A percentile compares a stretch with the other conserved stretches of the same genome.
phyloP scores from a whole-genome alignment of 2,888 invertebrate species.

The Plagodis pulveraria region DNA sequence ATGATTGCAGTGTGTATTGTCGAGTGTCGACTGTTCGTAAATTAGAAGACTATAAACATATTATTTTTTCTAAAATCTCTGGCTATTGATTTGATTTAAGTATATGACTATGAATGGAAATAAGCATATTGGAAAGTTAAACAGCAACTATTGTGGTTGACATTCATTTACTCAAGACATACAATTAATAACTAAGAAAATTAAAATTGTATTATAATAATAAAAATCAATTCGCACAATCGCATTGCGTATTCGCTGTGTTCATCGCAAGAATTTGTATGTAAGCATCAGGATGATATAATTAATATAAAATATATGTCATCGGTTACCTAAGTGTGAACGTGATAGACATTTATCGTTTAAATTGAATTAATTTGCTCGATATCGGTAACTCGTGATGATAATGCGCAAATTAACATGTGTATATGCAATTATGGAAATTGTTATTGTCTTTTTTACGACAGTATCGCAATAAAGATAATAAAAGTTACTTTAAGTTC shows the following conservation, averaged over 20 bases:
- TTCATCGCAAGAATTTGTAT: slow-evolving; percentile 21
- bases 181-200: too few relatives aligned
- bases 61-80: too few relatives aligned
- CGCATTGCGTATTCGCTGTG: slow-evolving; percentile 64
- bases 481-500: slow-evolving; percentile 24
- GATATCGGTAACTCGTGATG: slow-evolving; percentile 42
- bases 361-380: slow-evolving; percentile 46
- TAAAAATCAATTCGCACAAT: slow-evolving; percentile 31
- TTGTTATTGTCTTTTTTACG: slow-evolving; percentile 54
- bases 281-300: not conserved
- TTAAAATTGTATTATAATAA: too few relatives aligned
- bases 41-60: too few relatives aligned
- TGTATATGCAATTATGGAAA: slow-evolving; percentile 53
- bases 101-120: too few relatives aligned
- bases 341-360: slow-evolving; percentile 35
- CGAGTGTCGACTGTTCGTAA: too few relatives aligned
- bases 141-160: too few relatives aligned
- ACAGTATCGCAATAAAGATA: slow-evolving; percentile 50
- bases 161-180: too few relatives aligned
- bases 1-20: too few relatives aligned
- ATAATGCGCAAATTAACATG: slow-evolving; percentile 54
- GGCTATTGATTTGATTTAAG: too few relatives aligned
- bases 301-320: slow-evolving; percentile 13
- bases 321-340: slow-evolving; percentile 24
- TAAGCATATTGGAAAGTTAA: too few relatives aligned